These are phyloP conservation scores for Narcine bancroftii DNA, from an alignment of 2,113 vertebrate species.

Conservation along the genomic window DNA sequence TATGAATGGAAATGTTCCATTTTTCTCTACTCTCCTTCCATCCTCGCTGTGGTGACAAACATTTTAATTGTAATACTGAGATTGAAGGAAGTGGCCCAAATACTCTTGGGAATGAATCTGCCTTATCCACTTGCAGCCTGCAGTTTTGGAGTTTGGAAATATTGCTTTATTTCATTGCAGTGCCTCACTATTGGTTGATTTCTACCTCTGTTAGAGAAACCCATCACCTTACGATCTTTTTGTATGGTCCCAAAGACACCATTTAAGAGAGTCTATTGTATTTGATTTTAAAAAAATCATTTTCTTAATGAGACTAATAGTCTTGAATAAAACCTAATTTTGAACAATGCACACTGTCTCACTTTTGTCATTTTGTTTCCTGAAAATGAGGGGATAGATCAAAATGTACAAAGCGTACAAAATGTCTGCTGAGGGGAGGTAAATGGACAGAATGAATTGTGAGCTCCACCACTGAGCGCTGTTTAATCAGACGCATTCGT, in stretches of 20 bases:
- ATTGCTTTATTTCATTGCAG: constrained; percentile 3
- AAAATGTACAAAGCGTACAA: not conserved
- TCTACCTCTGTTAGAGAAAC: not conserved
- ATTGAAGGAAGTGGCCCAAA: not conserved
- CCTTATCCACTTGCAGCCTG: not conserved
- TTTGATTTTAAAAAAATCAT: constrained; percentile 34
- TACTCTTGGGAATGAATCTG: not conserved
- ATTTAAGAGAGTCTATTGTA: constrained; percentile 35
- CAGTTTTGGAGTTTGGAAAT: not conserved
- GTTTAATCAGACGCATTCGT: too few species aligned
- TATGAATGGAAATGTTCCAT: not conserved
- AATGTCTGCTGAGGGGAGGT: not conserved
- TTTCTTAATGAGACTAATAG: constrained; percentile 37
- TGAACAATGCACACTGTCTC: not conserved
- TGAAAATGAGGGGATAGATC: too few species aligned
- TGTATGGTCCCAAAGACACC: constrained; percentile 23
- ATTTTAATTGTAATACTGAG: not conserved
- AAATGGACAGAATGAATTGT: not conserved
- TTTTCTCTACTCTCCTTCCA: not conserved
- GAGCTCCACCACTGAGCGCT: not conserved
- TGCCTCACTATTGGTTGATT: not conserved
- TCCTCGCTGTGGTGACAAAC: not conserved
- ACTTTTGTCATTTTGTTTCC: not conserved
- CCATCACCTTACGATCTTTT: constrained; percentile 11
- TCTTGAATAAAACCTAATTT: constrained; percentile 36